Percentiles rank a stretch among this genome's conserved stretches.
Conservation (phyloP, 1,140 invertebrate species). For the Papilio helenus region DNA sequence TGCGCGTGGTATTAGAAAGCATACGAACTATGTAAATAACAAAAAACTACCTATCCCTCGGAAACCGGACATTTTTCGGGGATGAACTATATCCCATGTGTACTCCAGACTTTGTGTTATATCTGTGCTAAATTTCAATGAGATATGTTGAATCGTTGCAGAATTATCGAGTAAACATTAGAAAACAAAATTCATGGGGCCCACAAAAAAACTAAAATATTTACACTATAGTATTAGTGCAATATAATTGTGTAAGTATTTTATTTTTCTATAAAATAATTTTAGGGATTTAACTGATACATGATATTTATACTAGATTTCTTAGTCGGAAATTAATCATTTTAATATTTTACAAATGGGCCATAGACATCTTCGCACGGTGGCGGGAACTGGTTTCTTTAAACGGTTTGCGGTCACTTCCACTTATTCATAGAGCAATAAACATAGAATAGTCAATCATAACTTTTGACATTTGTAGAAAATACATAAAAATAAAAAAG, state of each 20-base stretch:
- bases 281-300: background rate
- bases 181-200: too few species aligned
- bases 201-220: too few species aligned
- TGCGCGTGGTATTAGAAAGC: too few species aligned
- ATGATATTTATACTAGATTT: slow-evolving; percentile 13
- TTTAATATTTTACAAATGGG: slow-evolving; percentile 39
- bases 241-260: slow-evolving; percentile 10
- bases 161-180: too few species aligned
- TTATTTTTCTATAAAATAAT: background rate
- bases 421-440: slow-evolving; percentile 24
- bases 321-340: slow-evolving; percentile 25
- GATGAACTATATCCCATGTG: too few species aligned
- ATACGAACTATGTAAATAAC: too few species aligned
- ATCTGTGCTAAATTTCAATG: too few species aligned
- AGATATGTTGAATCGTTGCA: too few species aligned
- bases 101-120: too few species aligned
- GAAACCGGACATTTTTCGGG: too few species aligned
- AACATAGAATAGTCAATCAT: slow-evolving; percentile 35
- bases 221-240: background rate
- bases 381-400: slow-evolving; percentile 49
- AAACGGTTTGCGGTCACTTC: slow-evolving; percentile 40
- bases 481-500: slow-evolving; percentile 23
- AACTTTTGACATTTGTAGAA: background rate
- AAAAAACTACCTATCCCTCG: too few species aligned
- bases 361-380: slow-evolving; percentile 43